Evolutionary conservation across 1,140 invertebrate genomes (phyloP).

Genomic region (Chionoecetes opilio): DNA sequence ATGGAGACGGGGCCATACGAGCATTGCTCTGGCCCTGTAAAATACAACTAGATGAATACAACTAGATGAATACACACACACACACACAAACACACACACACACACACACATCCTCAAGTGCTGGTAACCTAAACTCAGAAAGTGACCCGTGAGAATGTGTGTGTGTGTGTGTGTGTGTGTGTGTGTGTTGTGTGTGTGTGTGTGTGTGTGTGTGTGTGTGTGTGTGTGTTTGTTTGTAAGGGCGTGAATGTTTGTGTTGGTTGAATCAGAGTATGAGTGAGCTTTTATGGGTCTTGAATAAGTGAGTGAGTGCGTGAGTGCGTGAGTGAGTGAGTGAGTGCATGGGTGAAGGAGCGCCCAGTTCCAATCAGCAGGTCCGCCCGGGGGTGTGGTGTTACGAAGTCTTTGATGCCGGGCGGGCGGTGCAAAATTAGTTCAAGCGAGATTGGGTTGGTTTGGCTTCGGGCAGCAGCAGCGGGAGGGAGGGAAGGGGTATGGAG

Average conservation of each 20-base stretch:
- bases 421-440: constrained; percentile 19
- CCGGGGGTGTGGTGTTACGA: constrained; percentile 13
- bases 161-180: background rate
- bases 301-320: background rate
- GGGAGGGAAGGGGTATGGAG: background rate
- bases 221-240: background rate
- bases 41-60: no score
- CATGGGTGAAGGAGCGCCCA: background rate
- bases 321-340: background rate
- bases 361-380: background rate
- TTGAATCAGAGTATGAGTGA: background rate
- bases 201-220: background rate
- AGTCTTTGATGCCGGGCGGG: constrained; percentile 1
- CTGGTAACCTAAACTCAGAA: background rate
- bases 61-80: no score
- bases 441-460: constrained; percentile 12
- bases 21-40: no score
- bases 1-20: no score
- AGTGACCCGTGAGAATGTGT: background rate
- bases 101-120: no score
- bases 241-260: background rate
- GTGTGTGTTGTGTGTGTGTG: constrained; percentile 7
- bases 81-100: no score
- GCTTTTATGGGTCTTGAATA: background rate
- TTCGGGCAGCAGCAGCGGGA: background rate